These are phyloP conservation scores for Liolophura sinensis DNA, from an alignment of 1,140 invertebrate genomes.

Conservation along the genomic window DNA sequence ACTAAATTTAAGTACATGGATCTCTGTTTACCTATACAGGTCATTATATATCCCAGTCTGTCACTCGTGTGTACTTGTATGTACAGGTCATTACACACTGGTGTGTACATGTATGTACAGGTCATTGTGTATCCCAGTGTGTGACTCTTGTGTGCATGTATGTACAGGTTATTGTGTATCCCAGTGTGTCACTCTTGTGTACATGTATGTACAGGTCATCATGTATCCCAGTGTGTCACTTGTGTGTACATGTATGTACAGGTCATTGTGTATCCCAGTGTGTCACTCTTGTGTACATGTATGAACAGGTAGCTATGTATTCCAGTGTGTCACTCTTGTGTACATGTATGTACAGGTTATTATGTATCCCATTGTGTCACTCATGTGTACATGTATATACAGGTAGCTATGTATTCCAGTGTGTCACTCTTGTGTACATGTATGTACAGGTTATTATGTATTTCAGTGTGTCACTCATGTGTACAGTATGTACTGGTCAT, in stretches of 20 bases:
- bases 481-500: background rate
- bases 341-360: background rate
- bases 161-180: too few relatives aligned
- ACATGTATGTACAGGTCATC: background rate
- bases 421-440: background rate
- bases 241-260: background rate
- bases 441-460: background rate
- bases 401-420: too few relatives aligned
- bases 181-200: background rate
- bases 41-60: too few relatives aligned
- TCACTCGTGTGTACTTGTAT: background rate
- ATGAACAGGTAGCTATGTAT: too few relatives aligned
- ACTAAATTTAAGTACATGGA: too few relatives aligned
- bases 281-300: background rate
- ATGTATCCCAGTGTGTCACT: background rate
- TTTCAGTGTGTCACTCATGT: background rate
- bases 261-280: too few relatives aligned
- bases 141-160: background rate
- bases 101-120: background rate
- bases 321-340: background rate
- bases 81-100: background rate
- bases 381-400: background rate
- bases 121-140: too few relatives aligned
- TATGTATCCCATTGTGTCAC: background rate
- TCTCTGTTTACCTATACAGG: too few relatives aligned